Base-by-base conservation (phyloP, 2,797 vertebrate species). In the Acrossocheilus fasciatus region DNA sequence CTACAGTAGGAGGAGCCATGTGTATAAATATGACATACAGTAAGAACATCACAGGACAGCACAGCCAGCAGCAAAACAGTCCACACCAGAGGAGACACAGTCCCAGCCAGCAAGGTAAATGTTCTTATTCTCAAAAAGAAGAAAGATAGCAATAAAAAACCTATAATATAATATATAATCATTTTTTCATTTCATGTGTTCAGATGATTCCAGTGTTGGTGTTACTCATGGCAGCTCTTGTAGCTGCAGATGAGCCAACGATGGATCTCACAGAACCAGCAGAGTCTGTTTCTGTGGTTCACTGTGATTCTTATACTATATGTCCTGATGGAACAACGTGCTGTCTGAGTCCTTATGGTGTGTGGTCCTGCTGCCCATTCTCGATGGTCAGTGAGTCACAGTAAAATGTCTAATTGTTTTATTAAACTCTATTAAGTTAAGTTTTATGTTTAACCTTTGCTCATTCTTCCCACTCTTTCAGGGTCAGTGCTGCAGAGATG, bases 401-500 rank as follows among this genome's bases (percentile, higher is more conserved):
- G 11, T 11, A 74, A 62, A 70, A 47, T 8, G 5, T 70, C 2
- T 18, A 4, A 47, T 30, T 81, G 7, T 36, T 83, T 64, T 57
- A 41, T 50, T 50, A 41, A 5, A 18, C 9, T 57, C 47, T 43
- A 50, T 12, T 14, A 30, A 2, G 6, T 76, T 59, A n/a, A n/a
- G 23, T 59, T n/a, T 82, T 8, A 39, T 17, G 47, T 36, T 1
- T 23, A 18, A 39, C 20, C 41, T 18, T 76, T 20, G 7, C 45
- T 20, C 11, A 47, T 6, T 43, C 8, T 30, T 8, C 87, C 52
- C 39, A 72, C 2, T 73, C 52, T 81, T 85, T 45, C 54, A 95
- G 95, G 94, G 87, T 30, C 72, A 70, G 59, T 95, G 94, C 87
- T 96, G 95, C 87, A 50, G 52, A 57, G 92, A 94, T 75, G 94